A percentile compares a stretch with the other conserved stretches of the same genome.
Conservation (phyloP, 2,888 invertebrate genomes). For the Temnothorax ravouxi region DNA sequence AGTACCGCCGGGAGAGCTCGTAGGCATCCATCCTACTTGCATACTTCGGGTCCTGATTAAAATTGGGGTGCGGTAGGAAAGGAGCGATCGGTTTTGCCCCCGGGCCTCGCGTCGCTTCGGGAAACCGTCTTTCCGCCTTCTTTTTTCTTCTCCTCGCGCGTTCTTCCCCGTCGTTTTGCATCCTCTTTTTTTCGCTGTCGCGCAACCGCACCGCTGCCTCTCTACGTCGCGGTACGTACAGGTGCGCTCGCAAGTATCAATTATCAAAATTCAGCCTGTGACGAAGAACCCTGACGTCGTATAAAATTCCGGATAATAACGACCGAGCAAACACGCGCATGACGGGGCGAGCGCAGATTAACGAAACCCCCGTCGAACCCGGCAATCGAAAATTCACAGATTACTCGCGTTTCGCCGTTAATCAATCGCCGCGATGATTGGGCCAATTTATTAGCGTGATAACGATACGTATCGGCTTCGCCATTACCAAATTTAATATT, state of each 20-base stretch:
- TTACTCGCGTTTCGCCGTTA: slow-evolving; percentile 36
- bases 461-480: slow-evolving; percentile 36
- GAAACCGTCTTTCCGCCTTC: slow-evolving; percentile 65
- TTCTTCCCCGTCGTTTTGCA: neutral
- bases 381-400: slow-evolving; percentile 36
- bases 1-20: slow-evolving; percentile 81
- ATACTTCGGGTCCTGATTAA: slow-evolving; percentile 86
- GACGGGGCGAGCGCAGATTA: neutral
- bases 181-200: neutral
- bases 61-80: slow-evolving; percentile 85
- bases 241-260: slow-evolving; percentile 29
- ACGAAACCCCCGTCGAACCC: slow-evolving; percentile 4
- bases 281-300: neutral
- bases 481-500: slow-evolving; percentile 38
- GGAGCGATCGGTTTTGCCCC: slow-evolving; percentile 80
- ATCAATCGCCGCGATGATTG: slow-evolving; percentile 47
- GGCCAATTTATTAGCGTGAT: slow-evolving; percentile 54
- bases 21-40: slow-evolving; percentile 85
- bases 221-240: neutral
- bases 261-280: slow-evolving; percentile 37
- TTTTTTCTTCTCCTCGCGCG: slow-evolving; percentile 53
- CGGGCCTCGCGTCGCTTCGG: slow-evolving; percentile 76
- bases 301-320: slow-evolving; percentile 38
- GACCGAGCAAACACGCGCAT: slow-evolving; percentile 21
- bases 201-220: neutral